Evolutionary conservation across 2,888 invertebrate species (phyloP).

Genomic region (Elgonia sp.): DNA sequence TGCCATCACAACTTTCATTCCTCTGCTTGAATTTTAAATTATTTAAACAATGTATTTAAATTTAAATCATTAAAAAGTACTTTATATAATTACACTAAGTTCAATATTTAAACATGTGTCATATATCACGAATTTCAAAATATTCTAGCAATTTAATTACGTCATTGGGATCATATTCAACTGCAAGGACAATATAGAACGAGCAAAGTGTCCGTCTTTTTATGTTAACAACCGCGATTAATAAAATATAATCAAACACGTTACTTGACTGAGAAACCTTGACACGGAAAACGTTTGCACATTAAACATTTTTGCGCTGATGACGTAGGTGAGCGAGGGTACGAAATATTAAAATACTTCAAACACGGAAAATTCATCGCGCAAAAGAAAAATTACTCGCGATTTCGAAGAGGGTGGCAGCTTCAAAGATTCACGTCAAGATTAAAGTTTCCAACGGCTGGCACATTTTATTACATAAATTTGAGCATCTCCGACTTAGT

Average conservation of each 20-base stretch:
- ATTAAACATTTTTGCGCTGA: slow-evolving; percentile 31
- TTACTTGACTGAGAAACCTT: slow-evolving; percentile 43
- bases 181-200: background rate
- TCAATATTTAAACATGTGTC: background rate
- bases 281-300: slow-evolving; percentile 43
- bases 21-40: too few relatives aligned
- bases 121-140: background rate
- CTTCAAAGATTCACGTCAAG: too few relatives aligned
- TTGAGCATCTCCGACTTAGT: slow-evolving; percentile 11
- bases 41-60: too few relatives aligned
- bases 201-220: background rate
- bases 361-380: background rate
- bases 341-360: slow-evolving; percentile 6
- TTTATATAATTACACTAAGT: too few relatives aligned
- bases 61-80: too few relatives aligned
- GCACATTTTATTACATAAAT: slow-evolving; percentile 13
- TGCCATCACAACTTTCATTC: too few relatives aligned
- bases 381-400: too few relatives aligned
- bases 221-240: slow-evolving; percentile 22
- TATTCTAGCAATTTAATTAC: background rate
- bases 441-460: slow-evolving; percentile 16
- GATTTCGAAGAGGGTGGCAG: too few relatives aligned
- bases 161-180: background rate
- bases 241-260: slow-evolving; percentile 35
- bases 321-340: background rate